Base-by-base conservation (phyloP, 2,113 vertebrate species). In the Oreochromis niloticus region DNA sequence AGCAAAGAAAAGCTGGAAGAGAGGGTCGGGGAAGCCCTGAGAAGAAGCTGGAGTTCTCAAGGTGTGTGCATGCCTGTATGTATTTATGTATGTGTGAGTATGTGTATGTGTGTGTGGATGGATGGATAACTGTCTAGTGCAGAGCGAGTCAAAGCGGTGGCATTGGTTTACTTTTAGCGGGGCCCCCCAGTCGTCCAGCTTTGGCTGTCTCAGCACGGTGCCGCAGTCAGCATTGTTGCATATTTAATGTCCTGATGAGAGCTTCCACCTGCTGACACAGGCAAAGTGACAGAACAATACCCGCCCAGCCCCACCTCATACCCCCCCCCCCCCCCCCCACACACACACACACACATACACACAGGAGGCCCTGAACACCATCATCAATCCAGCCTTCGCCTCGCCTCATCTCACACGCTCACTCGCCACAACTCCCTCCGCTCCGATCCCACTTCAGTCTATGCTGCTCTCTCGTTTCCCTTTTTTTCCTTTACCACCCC, bases 201-300 rank as follows among this genome's bases (percentile, higher is more conserved):
- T 96, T 91, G 95, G 94, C 94, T 97, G 96, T 96, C 97, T 97
- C 97, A 97, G 97, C 96, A 95, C 94, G 96, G 95, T 98, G 97
- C 97, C 96, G 97, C 97, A 98, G 98, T 99, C 98, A 98, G 98
- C 98, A 98, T 97, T 96, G 96, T 97, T 99, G 98, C 98, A 99
- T 99, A 98, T 98, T 99, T 99, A 98, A 99, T 99, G 98, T 98
- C 96, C 97, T 98, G 98, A 97, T 97, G 98, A 98, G 97, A 96
- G 90, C 95, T 97, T 98, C 97, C 98, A 98, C 98, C 98, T 99
- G 98, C 98, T 99, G 98, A 99, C 98, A 98, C 97, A 98, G 98
- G 97, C 96, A 98, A 98, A 98, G 98, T 97, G 97, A 97, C 98
- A 97, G 97, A 98, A 98, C 97, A 98, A 99, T 97, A 97, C 96